A percentile compares a stretch with the other conserved stretches of the same genome.
phyloP scores from a whole-genome alignment of 2,797 vertebrate genomes.

The Girardinus metallicus region DNA sequence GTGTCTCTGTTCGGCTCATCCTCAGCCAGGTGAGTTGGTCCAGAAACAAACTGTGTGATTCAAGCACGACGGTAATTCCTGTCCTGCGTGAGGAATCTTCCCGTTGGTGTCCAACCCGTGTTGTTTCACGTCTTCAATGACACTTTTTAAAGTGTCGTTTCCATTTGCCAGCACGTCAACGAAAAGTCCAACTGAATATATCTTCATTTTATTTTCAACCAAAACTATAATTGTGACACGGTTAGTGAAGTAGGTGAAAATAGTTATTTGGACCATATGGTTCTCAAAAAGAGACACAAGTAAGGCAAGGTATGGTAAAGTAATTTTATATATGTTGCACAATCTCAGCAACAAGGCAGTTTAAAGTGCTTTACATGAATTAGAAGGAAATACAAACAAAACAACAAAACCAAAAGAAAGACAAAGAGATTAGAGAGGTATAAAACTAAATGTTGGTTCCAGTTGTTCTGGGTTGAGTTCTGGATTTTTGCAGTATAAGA shows the following conservation, averaged over 20 bases:
- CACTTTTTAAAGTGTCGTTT: neutral
- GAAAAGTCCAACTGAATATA: neutral
- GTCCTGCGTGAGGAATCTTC: neutral
- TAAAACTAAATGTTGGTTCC: no score
- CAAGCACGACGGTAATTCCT: neutral
- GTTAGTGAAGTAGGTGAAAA: neutral
- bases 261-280: neutral
- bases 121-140: neutral
- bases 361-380: no score
- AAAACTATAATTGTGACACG: neutral
- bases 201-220: neutral
- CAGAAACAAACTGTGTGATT: neutral
- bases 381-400: no score
- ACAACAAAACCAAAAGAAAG: no score
- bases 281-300: neutral
- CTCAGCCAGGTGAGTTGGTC: conserved; percentile 70
- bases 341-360: no score
- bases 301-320: no score
- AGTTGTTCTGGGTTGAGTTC: no score
- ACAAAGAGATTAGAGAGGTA: no score
- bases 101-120: neutral
- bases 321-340: no score
- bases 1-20: conserved; percentile 72
- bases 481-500: no score
- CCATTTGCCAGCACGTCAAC: neutral